Evolutionary conservation across 2,888 invertebrate genomes (phyloP), one percentile per base, ranked within the genome.

Genomic region (Volucella inanis): DNA sequence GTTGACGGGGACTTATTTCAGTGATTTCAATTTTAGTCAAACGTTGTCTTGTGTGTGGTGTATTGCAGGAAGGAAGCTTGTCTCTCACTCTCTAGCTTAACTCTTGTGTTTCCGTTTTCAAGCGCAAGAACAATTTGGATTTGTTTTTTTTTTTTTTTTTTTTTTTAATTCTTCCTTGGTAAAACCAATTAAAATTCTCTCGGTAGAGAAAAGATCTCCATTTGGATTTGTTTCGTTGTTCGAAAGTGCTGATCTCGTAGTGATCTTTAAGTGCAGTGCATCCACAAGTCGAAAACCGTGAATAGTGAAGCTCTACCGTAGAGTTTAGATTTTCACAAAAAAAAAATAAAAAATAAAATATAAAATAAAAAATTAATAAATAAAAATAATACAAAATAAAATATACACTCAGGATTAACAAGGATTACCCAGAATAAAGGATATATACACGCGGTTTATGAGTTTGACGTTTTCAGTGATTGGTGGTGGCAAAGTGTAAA

Each of bases 1-100:
- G 89, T 90, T 89, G 89, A 89, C 89, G 89, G 88, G 89, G 90
- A 91, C 90, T 91, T 91, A 92, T 90, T 92, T 91, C 90, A 90
- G 91, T 91, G 89, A 90, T 91, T 92, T 91, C 89, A 90, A 90
- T 90, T 90, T 90, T 88, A 91, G 89, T 89, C 80, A 71, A 85
- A 71, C 76, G 84, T 85, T 85, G 84, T 85, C 84, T 80, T 85
- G 65, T 62, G 71, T 72, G 68, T 61, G 61, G 71, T 68, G 76
- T 77, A 76, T 68, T 72, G 77, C 81, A 72, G 72, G 70, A 80
- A 84, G 80, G 79, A 84, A 84, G 75, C 80, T 80, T 71, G 65
- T 31, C 31, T 31, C 57, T 79, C 78, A 72, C 78, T 77, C 67
- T 67, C 67, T 64, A 65, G 76, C 52, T 52, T 64, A 75, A 62